These are phyloP conservation scores for Otolemur crassicaudatus DNA, from an alignment of 2,797 vertebrate species.

Conservation along the genomic window DNA sequence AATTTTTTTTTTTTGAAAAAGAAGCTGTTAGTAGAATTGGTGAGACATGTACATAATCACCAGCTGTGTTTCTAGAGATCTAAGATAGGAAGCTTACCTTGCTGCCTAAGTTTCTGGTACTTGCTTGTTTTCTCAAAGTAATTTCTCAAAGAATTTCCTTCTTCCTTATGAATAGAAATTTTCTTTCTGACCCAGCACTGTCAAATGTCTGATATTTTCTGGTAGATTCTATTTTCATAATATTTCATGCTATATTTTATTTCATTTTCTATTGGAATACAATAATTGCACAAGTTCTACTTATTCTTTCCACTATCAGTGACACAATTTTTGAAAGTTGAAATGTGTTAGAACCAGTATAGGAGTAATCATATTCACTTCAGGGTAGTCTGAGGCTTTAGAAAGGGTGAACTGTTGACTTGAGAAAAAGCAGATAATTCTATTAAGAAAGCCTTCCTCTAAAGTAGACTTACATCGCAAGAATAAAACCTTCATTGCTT, in stretches of 20 bases:
- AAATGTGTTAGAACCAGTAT: not conserved
- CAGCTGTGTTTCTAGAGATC: not conserved
- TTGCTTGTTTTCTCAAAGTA: not conserved
- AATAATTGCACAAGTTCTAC: conserved; percentile 20
- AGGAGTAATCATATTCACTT: not conserved
- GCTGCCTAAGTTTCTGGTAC: not conserved
- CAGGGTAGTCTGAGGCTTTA: not conserved
- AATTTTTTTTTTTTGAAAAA: not conserved
- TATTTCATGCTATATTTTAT: not conserved
- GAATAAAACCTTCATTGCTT: not conserved
- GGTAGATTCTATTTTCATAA: conserved; percentile 26
- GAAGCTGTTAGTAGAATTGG: not conserved
- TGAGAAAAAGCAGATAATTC: conserved; percentile 34
- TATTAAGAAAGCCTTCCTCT: conserved; percentile 17
- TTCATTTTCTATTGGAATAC: conserved; percentile 25
- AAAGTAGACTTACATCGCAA: not conserved
- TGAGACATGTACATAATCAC: not conserved
- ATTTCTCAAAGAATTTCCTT: conserved; percentile 35
- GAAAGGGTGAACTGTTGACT: not conserved
- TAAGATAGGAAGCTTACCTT: not conserved
- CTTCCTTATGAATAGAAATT: not conserved
- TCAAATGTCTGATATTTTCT: not conserved
- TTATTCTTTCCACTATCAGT: conserved; percentile 31
- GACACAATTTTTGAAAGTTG: conserved; percentile 27
- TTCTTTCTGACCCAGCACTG: conserved; percentile 33